Evolutionary conservation across 2,797 vertebrate genomes (phyloP).

Genomic region (Catamblyrhynchus diadema): DNA sequence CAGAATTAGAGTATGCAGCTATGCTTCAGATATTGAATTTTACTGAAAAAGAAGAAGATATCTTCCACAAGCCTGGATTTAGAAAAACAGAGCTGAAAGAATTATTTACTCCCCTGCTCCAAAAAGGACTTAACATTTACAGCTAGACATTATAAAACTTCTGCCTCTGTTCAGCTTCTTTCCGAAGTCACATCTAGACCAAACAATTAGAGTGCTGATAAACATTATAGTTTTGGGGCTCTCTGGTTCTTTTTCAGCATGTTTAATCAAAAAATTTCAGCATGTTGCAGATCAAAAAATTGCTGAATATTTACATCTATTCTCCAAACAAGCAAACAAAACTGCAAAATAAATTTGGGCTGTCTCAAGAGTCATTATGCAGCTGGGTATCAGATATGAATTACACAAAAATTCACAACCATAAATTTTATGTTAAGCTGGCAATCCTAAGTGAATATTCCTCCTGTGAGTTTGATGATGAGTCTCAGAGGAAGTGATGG

Average conservation of each 20-base stretch:
- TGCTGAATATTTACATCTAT: neutral
- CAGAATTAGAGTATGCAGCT: neutral
- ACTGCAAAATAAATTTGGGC: neutral
- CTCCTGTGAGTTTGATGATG: neutral
- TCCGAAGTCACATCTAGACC: neutral
- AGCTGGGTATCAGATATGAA: neutral
- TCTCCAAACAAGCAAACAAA: neutral
- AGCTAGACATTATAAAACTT: neutral
- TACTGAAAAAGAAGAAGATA: neutral
- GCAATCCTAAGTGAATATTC: neutral
- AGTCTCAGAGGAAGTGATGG: neutral
- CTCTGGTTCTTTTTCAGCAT: neutral
- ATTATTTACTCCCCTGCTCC: neutral
- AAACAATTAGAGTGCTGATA: neutral
- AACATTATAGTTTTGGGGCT: neutral
- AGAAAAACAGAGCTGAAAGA: neutral
- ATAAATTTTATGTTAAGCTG: neutral
- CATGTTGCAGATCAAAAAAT: neutral
- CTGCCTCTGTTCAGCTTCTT: neutral
- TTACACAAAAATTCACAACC: neutral
- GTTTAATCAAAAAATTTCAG: neutral
- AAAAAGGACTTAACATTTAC: neutral
- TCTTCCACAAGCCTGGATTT: neutral
- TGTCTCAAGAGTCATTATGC: neutral
- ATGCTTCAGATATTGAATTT: neutral